Conservation (phyloP, 2,888 invertebrate genomes). For the Ectemnius continuus region DNA sequence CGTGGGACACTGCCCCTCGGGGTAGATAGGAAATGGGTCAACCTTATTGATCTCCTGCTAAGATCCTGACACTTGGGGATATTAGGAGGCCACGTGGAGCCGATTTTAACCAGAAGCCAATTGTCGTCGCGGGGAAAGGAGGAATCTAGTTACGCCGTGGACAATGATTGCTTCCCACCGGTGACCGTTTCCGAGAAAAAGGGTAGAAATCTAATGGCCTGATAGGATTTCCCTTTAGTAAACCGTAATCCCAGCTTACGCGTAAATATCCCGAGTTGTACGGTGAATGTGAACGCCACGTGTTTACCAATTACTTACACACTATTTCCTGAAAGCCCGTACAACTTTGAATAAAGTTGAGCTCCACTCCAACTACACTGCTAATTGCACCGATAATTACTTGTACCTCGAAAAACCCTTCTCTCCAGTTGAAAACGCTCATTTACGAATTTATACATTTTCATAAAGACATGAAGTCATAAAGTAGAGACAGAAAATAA, state of each 20-base stretch:
- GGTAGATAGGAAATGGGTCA: slow-evolving; percentile 21
- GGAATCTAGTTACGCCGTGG: slow-evolving; percentile 56
- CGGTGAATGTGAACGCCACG: neutral
- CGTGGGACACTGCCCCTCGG: slow-evolving; percentile 17
- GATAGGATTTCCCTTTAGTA: slow-evolving; percentile 8
- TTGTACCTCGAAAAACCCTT: no score
- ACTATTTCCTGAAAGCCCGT: neutral
- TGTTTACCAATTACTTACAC: neutral
- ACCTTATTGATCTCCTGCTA: slow-evolving; percentile 38
- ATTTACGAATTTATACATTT: no score
- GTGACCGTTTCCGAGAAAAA: slow-evolving; percentile 11
- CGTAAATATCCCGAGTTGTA: neutral
- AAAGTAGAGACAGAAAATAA: no score
- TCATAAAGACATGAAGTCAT: no score
- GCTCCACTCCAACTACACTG: no score
- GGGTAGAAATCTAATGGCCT: slow-evolving; percentile 23
- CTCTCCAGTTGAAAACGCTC: no score
- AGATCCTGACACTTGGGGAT: slow-evolving; percentile 45
- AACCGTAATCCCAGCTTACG: slow-evolving; percentile 7
- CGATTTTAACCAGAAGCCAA: slow-evolving; percentile 52
- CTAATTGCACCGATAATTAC: no score
- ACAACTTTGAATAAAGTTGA: neutral
- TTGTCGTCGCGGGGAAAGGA: slow-evolving; percentile 41
- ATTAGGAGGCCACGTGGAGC: slow-evolving; percentile 48
- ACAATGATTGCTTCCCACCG: slow-evolving; percentile 50